Evolutionary conservation across 1,140 invertebrate species (phyloP), one percentile per base, ranked within the genome.

Genomic region (Bombus confusus): DNA sequence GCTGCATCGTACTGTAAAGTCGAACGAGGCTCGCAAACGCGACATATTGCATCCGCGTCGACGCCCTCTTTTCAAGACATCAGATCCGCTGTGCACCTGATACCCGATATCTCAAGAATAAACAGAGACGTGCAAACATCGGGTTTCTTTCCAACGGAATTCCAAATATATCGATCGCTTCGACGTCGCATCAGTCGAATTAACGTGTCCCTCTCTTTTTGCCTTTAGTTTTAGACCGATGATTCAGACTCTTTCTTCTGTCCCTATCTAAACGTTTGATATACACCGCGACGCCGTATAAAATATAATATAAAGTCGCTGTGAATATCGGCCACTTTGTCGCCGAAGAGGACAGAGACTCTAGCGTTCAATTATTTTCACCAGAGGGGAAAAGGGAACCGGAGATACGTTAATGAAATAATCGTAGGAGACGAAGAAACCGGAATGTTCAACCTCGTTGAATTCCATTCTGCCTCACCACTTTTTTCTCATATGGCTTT

Each of bases 381-480:
- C 10, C 41, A 37, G 72, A 12, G 47, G 37, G 68, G 39, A 57
- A 37, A 64, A 52, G 25, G 13, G 71, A 47, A 66, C 34, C 52
- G 59, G 76, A 85, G 72, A 41, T 39, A 83, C 62, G 41, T 68
- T 75, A 86, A 82, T 75, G 73, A 82, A 86, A 82, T 82, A 86
- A 82, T 75, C 72, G 80, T 75, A 82, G 80, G 78, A 81, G 72
- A 82, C 80, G 59, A 81, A 85, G 77, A 85, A 85, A 85, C 66
- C 76, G 77, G 83, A 85, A 80, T 85, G 83, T 79, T 80, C 77
- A 80, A 85, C 76, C 83, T 80, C 77, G 83, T 85, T 85, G 77
- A 73, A 80, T 83, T 86, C 85, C 72, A 86, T 83, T 77, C 72
- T 83, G 72, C 57, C 59, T 82, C 47, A 12, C 43, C 59, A 74